Evolutionary conservation across 2,888 invertebrate genomes (phyloP), one percentile per base, ranked within the genome.

Genomic region (Formica aserva): DNA sequence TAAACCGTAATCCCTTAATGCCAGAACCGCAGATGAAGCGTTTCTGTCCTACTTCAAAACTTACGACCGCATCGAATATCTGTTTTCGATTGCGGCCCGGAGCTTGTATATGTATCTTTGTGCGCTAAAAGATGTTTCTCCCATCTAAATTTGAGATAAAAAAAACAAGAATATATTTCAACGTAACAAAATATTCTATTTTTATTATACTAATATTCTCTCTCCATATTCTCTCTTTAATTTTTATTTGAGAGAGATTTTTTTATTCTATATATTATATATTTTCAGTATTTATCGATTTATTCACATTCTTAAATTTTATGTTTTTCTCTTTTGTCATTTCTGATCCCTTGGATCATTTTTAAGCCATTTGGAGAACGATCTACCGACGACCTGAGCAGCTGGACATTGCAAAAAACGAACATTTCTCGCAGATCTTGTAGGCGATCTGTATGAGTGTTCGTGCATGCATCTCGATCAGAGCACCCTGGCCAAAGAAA

Each of bases 1-100:
- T 60, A 78, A 78, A 78, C 69, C 55, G 45, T 71, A 80, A 80
- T 80, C 71, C 60, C 71, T 69, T 71, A 80, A 80, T 60, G 71
- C 45, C 45, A 29, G 22, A 32, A 8, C 57, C 60, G 18, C 71
- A 60, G 71, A 71, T 80, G 45, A 26, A 71, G 71, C 41, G 22
- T 60, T 60, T 71, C 60, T 18, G 67, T 45, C 1, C 41, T 29
- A 22, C 71, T 60, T 18, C 35, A 22, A 80, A 45, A 80, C 38
- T 80, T 80, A 48, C n/a, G 67, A 18, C 57, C 52, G n/a, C 22
- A 48, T 60, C 67, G 60, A 77, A 38, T 41, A 35, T 55, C 45
- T 52, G 45, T 80, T 71, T 60, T 80, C 57, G 52, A 77, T 66
- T 77, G 66, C 76, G 18, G 48, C 65, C 66, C 67, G 29, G 80